Base-by-base conservation (phyloP, 92 coral and sea anemone species). In the Nematostella vectensis region DNA sequence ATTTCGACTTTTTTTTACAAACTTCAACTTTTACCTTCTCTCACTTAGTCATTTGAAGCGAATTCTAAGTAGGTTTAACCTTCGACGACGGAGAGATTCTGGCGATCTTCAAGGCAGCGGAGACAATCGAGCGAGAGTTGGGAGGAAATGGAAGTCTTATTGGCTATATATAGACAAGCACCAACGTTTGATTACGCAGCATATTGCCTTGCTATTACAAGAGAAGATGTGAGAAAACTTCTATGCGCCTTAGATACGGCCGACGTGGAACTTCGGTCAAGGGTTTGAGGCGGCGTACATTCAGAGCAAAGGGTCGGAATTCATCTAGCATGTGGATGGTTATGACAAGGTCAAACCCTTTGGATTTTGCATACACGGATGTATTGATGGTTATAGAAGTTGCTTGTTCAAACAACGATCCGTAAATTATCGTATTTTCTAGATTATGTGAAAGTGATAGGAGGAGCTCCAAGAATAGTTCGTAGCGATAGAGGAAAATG, bases 141-240 rank as follows among this genome's bases (percentile, higher is more conserved):
- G 12, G 6, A 4, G 30, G 36, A 4, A 72, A 71, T 57, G 85
- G 75, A 43, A 59, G 74, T 42, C 20, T 59, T 1, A 25, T 78
- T 23, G 79, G 89, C 25, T 80, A 80, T 61, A n/a, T n/a, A 64
- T 81, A 59, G 73, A 67, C 40, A 69, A 68, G 81, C 68, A 63
- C 45, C 77, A 62, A 56, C 61, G 87, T 30, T 59, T 79, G 56
- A 30, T 50, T 24, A 61, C 25, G 49, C 45, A 66, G 42, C 54
- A 72, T 47, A n/a, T n/a, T 43, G 62, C 25, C 58, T 59, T 2
- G 44, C 45, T 50, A 68, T 70, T 15, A 45, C 29, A 33, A 45
- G 74, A 56, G 61, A 65, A 13, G 61, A 29, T 27, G 75, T 75
- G 59, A 49, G 70, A 47, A 47, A 68, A 59, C 27, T 75, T n/a